A percentile compares a stretch with the other conserved stretches of the same genome.
These are phyloP conservation scores for Himantopus leucocephalus DNA, from an alignment of 2,113 vertebrate species.

Conservation along the genomic window DNA sequence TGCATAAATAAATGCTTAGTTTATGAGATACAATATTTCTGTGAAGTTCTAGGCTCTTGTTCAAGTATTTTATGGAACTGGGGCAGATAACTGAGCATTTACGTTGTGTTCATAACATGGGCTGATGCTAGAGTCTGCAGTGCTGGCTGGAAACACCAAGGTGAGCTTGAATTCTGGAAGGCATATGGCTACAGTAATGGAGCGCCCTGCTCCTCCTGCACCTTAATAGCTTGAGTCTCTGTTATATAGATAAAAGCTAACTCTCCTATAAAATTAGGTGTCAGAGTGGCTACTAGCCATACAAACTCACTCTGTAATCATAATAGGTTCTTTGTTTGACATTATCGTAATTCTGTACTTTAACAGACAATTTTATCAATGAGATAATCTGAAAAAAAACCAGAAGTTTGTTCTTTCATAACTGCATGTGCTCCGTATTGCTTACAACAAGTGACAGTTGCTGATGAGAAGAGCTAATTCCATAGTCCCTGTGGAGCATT, in stretches of 20 bases:
- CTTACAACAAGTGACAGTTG: background rate
- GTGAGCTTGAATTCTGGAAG: background rate
- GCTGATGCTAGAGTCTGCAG: background rate
- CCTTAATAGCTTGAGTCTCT: background rate
- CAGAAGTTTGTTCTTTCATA: background rate
- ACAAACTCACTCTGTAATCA: background rate
- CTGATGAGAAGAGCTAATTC: background rate
- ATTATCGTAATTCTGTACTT: background rate
- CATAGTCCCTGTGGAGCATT: background rate
- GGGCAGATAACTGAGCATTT: background rate
- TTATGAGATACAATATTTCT: background rate
- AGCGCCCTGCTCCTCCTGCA: background rate
- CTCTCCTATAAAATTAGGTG: background rate
- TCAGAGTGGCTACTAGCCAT: background rate
- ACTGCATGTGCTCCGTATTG: background rate
- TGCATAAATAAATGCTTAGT: background rate
- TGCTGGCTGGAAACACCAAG: background rate
- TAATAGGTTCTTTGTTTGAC: background rate
- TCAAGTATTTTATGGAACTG: background rate
- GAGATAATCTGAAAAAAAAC: background rate
- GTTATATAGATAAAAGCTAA: background rate
- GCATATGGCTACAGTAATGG: too few species aligned
- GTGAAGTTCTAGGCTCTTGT: background rate
- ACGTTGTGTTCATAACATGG: background rate
- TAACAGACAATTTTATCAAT: background rate